Conservation (phyloP, 2,113 vertebrate genomes). For the Marcusenius ussheri region DNA sequence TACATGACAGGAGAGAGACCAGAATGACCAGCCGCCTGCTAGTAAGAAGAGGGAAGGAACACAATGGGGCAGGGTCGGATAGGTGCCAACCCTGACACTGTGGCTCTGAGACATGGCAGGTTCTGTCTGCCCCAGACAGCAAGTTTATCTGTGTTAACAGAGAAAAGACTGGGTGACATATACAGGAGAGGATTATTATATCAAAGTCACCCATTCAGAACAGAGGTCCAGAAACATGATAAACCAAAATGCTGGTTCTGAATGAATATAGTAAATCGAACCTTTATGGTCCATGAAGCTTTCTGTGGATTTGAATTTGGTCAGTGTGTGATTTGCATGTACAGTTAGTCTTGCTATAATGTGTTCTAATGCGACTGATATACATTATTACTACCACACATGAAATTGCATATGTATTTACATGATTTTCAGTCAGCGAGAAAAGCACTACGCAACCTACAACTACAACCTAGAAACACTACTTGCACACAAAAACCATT, state of each 20-base stretch:
- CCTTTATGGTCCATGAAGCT: background rate
- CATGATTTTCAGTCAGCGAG: background rate
- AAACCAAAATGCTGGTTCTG: background rate
- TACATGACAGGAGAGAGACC: no score
- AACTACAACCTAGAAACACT: background rate
- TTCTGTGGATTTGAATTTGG: no score
- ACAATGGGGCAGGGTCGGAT: no score
- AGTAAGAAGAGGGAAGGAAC: no score
- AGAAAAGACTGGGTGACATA: background rate
- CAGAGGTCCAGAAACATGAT: background rate
- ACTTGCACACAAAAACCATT: background rate
- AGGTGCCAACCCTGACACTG: background rate
- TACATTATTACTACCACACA: background rate
- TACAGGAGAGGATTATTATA: background rate
- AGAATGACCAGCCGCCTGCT: no score
- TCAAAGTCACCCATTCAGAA: background rate
- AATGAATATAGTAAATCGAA: background rate
- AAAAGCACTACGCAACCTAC: background rate
- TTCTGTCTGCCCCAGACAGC: background rate
- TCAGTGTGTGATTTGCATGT: background rate
- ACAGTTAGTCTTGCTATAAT: background rate
- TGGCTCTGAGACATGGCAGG: background rate
- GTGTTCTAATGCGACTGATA: background rate
- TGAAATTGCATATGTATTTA: background rate
- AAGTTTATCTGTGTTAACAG: background rate